Evolutionary conservation across 2,888 invertebrate genomes (phyloP).

Genomic region (Synanthedon formicaeformis): DNA sequence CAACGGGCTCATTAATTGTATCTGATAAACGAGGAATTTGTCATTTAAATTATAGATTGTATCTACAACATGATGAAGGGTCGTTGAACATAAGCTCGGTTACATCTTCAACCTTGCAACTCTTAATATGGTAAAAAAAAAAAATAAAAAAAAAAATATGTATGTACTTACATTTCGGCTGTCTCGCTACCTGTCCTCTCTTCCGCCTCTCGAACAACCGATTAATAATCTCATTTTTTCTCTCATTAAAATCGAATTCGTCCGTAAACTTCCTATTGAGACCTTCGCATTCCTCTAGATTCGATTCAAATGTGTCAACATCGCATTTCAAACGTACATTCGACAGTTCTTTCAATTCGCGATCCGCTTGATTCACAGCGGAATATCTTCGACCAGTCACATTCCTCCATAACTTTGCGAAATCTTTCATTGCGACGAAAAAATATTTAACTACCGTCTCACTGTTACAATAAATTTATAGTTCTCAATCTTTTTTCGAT

Average conservation of each 20-base stretch:
- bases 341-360: conserved; percentile 42
- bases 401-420: conserved; percentile 70
- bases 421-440: conserved; percentile 68
- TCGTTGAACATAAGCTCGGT: no score
- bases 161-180: conserved; percentile 58
- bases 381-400: conserved; percentile 69
- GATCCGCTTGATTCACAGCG: conserved; percentile 51
- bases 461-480: not conserved
- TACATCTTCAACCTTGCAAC: no score
- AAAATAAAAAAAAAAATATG: conserved; percentile 5
- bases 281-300: conserved; percentile 49
- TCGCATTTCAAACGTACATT: conserved; percentile 40
- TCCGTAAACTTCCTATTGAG: conserved; percentile 43
- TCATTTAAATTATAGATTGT: no score
- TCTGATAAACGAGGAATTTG: no score
- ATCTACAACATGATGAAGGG: no score
- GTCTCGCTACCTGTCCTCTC: conserved; percentile 38
- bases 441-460: not conserved
- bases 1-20: no score
- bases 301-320: conserved; percentile 40
- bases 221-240: conserved; percentile 52
- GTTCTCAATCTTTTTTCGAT: not conserved
- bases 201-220: conserved; percentile 42
- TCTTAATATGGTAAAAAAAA: no score
- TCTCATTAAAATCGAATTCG: conserved; percentile 42